Conservation (phyloP, 1,140 invertebrate genomes). For the Ceratina calcarata region DNA sequence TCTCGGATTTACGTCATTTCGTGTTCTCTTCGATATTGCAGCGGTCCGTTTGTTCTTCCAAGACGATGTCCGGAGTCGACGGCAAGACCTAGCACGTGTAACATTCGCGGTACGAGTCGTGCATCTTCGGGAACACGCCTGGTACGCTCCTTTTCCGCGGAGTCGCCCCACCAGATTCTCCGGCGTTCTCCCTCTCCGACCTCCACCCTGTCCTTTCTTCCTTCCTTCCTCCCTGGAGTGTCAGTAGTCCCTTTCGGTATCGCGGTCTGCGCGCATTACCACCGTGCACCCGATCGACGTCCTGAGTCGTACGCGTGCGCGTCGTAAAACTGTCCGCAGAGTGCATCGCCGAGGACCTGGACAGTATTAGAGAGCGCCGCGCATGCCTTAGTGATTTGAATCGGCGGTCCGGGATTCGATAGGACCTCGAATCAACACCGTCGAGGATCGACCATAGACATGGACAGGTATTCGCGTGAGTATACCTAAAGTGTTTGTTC, state of each 20-base stretch:
- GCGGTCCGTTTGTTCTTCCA: not conserved
- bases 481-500: not conserved
- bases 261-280: constrained; percentile 30
- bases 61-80: not conserved
- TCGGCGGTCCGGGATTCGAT: not conserved
- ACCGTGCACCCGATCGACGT: not conserved
- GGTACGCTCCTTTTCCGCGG: not conserved
- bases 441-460: not conserved
- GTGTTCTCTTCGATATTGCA: too few species aligned
- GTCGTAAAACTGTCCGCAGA: not conserved
- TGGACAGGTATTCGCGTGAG: not conserved
- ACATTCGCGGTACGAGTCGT: not conserved
- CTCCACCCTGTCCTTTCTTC: not conserved
- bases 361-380: not conserved
- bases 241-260: constrained; percentile 16
- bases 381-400: not conserved
- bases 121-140: not conserved
- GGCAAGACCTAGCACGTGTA: not conserved
- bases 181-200: not conserved
- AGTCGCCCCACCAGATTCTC: not conserved
- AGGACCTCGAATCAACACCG: not conserved
- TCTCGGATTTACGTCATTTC: not conserved
- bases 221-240: constrained; percentile 9
- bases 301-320: constrained; percentile 7
- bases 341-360: not conserved